Percentiles rank a stretch among this genome's conserved stretches.
Evolutionary conservation across 1,140 invertebrate species (phyloP).

Genomic region (Eupristina koningsbergeri): DNA sequence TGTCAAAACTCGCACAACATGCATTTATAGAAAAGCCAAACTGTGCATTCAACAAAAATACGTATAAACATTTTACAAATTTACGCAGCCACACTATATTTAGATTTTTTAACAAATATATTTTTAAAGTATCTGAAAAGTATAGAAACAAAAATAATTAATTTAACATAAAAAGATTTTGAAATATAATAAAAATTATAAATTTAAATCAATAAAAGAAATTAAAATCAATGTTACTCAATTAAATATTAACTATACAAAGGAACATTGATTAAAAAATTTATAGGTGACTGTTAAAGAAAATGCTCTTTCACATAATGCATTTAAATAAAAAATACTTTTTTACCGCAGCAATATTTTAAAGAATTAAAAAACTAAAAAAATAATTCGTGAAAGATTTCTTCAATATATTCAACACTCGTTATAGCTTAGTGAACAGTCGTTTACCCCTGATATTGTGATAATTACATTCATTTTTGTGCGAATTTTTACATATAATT

Average conservation of each 20-base stretch:
- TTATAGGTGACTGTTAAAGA: neutral
- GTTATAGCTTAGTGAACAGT: conserved; percentile 14
- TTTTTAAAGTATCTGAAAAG: neutral
- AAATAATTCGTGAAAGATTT: conserved; percentile 35
- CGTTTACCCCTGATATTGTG: conserved; percentile 55
- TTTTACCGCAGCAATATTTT: conserved; percentile 1
- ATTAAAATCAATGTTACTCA: neutral
- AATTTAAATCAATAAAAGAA: neutral
- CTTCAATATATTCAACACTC: conserved; percentile 27
- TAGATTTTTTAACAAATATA: too few species aligned
- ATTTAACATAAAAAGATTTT: neutral
- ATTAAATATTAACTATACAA: neutral
- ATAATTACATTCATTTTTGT: conserved; percentile 58
- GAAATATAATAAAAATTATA: neutral
- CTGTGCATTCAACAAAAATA: too few species aligned
- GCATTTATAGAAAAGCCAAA: too few species aligned
- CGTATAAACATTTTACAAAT: too few species aligned
- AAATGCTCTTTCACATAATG: neutral
- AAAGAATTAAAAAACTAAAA: neutral
- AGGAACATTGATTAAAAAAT: neutral
- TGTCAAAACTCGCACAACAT: too few species aligned
- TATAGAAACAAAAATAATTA: conserved; percentile 14
- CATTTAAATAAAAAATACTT: neutral
- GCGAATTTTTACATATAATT: conserved; percentile 24
- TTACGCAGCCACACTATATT: too few species aligned